Conservation (phyloP, 2,797 vertebrate genomes). For the Fistularia tabacaria region DNA sequence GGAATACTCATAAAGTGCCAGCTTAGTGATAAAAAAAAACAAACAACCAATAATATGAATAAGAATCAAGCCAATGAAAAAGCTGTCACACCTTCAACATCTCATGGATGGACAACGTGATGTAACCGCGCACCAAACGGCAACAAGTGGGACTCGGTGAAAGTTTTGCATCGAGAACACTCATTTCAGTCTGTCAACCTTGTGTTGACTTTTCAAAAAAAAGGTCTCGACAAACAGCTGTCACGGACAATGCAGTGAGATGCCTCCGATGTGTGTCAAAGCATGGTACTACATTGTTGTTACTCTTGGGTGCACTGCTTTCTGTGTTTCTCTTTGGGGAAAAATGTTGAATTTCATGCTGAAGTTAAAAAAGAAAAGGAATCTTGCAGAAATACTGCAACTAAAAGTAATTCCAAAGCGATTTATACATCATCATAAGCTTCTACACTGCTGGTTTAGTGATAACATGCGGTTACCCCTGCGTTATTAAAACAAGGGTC, state of each 20-base stretch:
- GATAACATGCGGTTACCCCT: no score
- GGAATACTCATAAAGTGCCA: no score
- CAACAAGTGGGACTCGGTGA: constrained; percentile 17
- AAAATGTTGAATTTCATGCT: no score
- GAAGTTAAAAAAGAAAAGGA: no score
- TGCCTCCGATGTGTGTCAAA: constrained; percentile 44
- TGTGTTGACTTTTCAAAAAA: constrained; percentile 27
- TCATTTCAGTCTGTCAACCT: constrained; percentile 19
- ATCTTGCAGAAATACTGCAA: not conserved
- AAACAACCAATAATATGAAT: no score
- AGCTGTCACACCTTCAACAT: not conserved
- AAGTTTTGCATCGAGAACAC: constrained; percentile 38
- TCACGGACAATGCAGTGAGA: constrained; percentile 32
- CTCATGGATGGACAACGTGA: not conserved
- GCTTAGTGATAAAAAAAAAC: no score
- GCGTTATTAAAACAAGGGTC: no score
- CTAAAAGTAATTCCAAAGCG: not conserved
- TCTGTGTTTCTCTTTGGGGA: not conserved
- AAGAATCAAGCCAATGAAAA: not conserved
- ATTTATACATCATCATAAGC: not conserved
- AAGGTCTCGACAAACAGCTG: constrained; percentile 43
- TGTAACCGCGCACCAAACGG: not conserved
- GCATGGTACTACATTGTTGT: constrained; percentile 40
- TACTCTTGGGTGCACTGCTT: constrained; percentile 20
- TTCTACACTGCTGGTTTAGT: not conserved